Percentiles rank a stretch among this genome's conserved stretches.
phyloP scores from a whole-genome alignment of 2,888 invertebrate species.

The Drosophila monieri region DNA sequence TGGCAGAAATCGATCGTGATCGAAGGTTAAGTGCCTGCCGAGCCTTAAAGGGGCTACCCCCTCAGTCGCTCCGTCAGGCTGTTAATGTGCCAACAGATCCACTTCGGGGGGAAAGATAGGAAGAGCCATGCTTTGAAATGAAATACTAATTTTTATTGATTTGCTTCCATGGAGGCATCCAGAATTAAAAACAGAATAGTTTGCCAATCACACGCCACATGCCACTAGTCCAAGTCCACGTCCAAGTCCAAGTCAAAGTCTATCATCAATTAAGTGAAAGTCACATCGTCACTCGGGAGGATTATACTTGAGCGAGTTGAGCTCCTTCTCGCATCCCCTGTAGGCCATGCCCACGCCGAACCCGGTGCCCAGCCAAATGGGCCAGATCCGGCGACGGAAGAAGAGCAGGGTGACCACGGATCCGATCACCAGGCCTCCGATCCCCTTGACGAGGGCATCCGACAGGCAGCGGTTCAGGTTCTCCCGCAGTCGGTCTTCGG shows the following conservation, averaged over 20 bases:
- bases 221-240: neutral
- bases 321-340: slow-evolving; percentile 61
- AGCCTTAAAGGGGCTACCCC: slow-evolving; percentile 26
- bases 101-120: neutral
- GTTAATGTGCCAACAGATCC: slow-evolving; percentile 55
- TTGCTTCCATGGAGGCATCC: neutral
- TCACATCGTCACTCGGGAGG: neutral
- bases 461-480: slow-evolving; percentile 64
- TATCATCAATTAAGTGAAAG: neutral
- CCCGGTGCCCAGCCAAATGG: slow-evolving; percentile 66
- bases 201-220: neutral
- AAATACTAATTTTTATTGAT: neutral
- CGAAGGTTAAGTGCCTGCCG: slow-evolving; percentile 65
- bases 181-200: neutral
- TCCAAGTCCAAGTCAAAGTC: neutral
- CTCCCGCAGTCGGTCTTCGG: slow-evolving; percentile 61
- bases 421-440: slow-evolving; percentile 70
- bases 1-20: slow-evolving; percentile 77
- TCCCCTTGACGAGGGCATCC: slow-evolving; percentile 70
- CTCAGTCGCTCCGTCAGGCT: slow-evolving; percentile 16
- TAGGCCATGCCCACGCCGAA: slow-evolving; percentile 71
- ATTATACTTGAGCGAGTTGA: slow-evolving; percentile 52
- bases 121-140: neutral
- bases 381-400: slow-evolving; percentile 67
- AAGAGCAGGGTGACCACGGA: slow-evolving; percentile 67